phyloP scores from a whole-genome alignment of 1,140 invertebrate species.

The Himalopsyche phryganea region DNA sequence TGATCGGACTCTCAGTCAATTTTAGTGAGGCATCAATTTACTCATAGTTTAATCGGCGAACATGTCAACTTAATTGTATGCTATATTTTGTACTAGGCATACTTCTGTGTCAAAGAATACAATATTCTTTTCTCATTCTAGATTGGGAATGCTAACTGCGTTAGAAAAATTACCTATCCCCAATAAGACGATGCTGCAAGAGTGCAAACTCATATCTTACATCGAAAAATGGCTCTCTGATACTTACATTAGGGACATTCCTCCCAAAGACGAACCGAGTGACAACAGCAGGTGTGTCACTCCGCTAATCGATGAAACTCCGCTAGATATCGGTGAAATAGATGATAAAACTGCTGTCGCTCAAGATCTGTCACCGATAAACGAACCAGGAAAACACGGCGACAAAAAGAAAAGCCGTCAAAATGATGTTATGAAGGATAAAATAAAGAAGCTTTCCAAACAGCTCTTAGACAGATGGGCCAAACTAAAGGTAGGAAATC shows the following conservation, averaged over 20 bases:
- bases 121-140: conserved; percentile 43
- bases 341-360: not conserved
- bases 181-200: conserved; percentile 88
- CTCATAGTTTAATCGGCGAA: no score
- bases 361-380: not conserved
- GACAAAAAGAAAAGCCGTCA: not conserved
- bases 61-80: no score
- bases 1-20: no score
- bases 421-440: conserved; percentile 24
- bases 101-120: no score
- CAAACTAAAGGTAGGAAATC: conserved; percentile 71
- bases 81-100: no score
- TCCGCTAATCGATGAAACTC: conserved; percentile 46
- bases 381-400: not conserved
- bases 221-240: conserved; percentile 71
- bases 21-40: no score
- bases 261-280: conserved; percentile 27
- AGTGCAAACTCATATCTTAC: conserved; percentile 81
- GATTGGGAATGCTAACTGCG: conserved; percentile 74
- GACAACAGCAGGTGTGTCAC: conserved; percentile 25
- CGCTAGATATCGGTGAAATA: conserved; percentile 36
- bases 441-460: conserved; percentile 59
- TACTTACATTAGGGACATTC: conserved; percentile 34
- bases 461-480: conserved; percentile 73
- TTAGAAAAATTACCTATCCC: conserved; percentile 81